Base-by-base conservation (phyloP, 2,113 vertebrate species). In the Xyrauchen texanus region DNA sequence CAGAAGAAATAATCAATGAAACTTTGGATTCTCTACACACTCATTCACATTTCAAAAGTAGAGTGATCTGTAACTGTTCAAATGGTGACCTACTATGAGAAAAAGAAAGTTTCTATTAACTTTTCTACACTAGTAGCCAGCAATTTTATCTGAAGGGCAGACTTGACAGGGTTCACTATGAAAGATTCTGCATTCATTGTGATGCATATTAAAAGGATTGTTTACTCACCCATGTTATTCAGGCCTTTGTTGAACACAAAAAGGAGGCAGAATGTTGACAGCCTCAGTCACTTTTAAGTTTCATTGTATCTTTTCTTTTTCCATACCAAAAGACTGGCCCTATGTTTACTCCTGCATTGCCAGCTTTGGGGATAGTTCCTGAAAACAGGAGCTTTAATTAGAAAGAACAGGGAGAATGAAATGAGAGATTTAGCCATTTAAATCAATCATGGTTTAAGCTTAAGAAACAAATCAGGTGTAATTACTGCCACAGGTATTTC, bases 401-500 rank as follows among this genome's bases (percentile, higher is more conserved):
- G 9, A 8, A 16, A 11, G 69, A 72, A 60, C 55, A 72, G 9
- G 15, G 53, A 72, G 2, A 15, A 11, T 16, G 53, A 72, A 72
- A 60, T 72, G 13, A 45, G 69, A 71, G 45, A 58, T 15, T 15
- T 9, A 72, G 8, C 55, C 42, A 74, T 74, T 62, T 61, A 45
- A 47, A 74, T 62, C 13, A 47, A 47, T 60, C 69, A 16, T 13
- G 62, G 12, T 15, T 72, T 73, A 73, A 34, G 58, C 15, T 7
- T 15, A 62, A 13, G 15, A 51, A 15, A 49, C 71, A 74, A 74
- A 74, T 62, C 71, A 61, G 10, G 2, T 0, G 4, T 62, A 73
- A 73, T 73, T 73, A 73, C 45, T 47, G 57, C 44, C 70, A 73
- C 44, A 73, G n/a, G 70, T 61, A 61, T 15, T 11, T 12, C 12